A percentile compares a stretch with the other conserved stretches of the same genome.
phyloP scores from a whole-genome alignment of 2,113 vertebrate genomes.

The Thalassarche chlororhynchos region DNA sequence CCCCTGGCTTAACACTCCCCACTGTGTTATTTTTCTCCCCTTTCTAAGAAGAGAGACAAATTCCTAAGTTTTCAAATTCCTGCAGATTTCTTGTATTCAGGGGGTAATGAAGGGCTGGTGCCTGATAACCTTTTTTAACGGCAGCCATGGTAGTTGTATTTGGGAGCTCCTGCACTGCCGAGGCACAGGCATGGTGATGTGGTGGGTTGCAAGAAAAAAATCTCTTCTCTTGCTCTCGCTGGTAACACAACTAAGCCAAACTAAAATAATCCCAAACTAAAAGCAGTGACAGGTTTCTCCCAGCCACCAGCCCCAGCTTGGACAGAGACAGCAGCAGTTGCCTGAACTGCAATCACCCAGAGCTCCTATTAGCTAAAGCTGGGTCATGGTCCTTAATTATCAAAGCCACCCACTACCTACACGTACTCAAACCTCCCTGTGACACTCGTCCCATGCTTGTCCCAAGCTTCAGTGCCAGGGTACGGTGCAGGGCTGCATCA shows the following conservation, averaged over 20 bases:
- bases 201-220: neutral
- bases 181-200: neutral
- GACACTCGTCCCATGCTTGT: neutral
- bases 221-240: neutral
- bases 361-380: neutral
- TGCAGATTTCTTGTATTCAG: neutral
- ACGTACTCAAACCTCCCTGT: neutral
- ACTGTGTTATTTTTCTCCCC: fast-evolving
- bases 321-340: neutral
- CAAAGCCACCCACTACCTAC: neutral
- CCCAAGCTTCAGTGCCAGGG: neutral
- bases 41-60: neutral
- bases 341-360: neutral
- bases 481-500: neutral
- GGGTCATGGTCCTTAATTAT: neutral
- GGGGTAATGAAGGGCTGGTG: neutral
- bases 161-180: fast-evolving
- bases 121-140: neutral
- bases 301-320: neutral
- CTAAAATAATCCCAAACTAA: neutral
- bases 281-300: neutral
- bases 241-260: neutral
- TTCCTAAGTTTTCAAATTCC: neutral
- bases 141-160: fast-evolving
- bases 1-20: neutral